Evolutionary conservation across 2,113 vertebrate genomes (phyloP).

Genomic region (Apteryx owenii): DNA sequence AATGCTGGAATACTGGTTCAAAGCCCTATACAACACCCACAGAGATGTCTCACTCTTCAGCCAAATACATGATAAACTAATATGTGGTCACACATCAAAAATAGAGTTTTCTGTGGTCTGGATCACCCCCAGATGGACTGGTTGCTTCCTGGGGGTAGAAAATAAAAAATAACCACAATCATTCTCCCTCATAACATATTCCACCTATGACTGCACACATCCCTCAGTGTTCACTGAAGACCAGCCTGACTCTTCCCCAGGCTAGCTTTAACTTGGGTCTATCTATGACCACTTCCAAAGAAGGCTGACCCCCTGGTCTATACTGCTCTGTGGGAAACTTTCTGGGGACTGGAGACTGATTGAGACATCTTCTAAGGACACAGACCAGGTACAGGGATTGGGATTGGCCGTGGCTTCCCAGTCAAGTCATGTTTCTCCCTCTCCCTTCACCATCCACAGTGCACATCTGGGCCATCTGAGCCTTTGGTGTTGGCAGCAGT

Average conservation of each 20-base stretch:
- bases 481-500: not conserved
- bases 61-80: not conserved
- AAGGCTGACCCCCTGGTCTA: not conserved
- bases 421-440: not conserved
- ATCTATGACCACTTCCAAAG: not conserved
- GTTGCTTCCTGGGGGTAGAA: not conserved
- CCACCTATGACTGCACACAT: not conserved
- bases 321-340: fast-evolving
- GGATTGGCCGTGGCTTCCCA: not conserved
- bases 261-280: not conserved
- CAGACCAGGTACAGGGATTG: not conserved
- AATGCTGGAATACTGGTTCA: not conserved
- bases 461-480: not conserved
- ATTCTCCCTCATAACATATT: not conserved
- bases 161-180: not conserved
- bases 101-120: not conserved
- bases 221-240: not conserved
- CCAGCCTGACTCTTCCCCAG: not conserved
- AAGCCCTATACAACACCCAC: not conserved
- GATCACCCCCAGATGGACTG: not conserved
- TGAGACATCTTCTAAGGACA: not conserved
- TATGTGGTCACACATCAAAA: not conserved
- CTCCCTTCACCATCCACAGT: not conserved
- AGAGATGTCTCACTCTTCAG: not conserved
- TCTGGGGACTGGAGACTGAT: not conserved